Base-by-base conservation (phyloP, 2,888 invertebrate genomes). In the Eupithecia abbreviata region DNA sequence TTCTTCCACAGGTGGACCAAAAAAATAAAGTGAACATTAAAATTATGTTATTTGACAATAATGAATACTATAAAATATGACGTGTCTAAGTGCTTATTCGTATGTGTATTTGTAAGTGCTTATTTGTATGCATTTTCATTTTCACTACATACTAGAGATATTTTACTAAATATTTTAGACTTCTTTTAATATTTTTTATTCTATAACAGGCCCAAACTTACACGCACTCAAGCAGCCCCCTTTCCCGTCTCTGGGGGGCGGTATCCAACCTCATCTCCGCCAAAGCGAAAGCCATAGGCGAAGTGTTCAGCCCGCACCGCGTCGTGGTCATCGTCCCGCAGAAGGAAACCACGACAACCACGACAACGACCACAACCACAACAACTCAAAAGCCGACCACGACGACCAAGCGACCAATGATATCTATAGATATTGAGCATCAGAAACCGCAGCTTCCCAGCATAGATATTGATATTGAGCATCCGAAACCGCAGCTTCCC, bases 281-380 rank as follows among this genome's bases (percentile, higher is more conserved):
- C 3, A 82, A 82, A 66, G 74, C 78, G 3, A 76, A 77, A n/a
- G 79, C 82, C 0, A 74, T 82, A 10, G 66, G 80, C n/a, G 51
- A 71, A 10, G 30, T 82, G 47, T 69, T 81, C 45, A 43, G 30
- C 3, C 75, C 77, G 2, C 71, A 80, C 65, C 80, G 71, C 30
- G 74, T 80, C 0, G 78, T 81, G 41, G 13, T 81, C 43, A 43
- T 81, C 47, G 62, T 73, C 7, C 75, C 77, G 1, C 73, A 74
- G 45, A 18, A 69, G 13, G 45, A 45, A n/a, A 49, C 69, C 18
- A 65, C 71, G 55, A 62, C 74, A 10, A 68, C 71, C 62, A 43
- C 71, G 18, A 41, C 76, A 6, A 74, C 75, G 2, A 71, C 77
- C 2, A 42, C 15, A 3, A 70, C 68, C 42, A 67, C 49, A 6